Percentiles rank a stretch among this genome's conserved stretches.
Evolutionary conservation across 2,113 vertebrate genomes (phyloP).

Genomic region (Xyliphius kryptos): DNA sequence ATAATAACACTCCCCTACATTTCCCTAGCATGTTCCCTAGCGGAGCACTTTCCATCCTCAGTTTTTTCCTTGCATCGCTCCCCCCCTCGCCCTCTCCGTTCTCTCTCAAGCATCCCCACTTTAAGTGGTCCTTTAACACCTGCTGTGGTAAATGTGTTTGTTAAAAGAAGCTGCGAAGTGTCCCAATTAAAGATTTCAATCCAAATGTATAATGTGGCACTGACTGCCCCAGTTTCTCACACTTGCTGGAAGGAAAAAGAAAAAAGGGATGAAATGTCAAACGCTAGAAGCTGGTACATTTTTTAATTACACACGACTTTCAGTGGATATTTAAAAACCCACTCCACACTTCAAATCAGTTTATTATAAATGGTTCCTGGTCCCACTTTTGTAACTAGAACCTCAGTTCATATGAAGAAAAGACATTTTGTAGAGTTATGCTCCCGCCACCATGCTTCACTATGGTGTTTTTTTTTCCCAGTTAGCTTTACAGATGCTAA

Average conservation of each 20-base stretch:
- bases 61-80: not conserved
- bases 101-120: not conserved
- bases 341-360: no score
- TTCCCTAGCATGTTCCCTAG: no score
- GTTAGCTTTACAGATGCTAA: not conserved
- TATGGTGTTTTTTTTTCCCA: no score
- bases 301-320: no score
- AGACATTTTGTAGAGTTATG: no score
- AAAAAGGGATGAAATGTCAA: not conserved
- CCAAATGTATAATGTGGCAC: not conserved
- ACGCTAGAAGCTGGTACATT: not conserved
- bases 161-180: slow-evolving; percentile 2
- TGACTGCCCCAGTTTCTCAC: slow-evolving; percentile 4
- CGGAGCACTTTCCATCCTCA: not conserved
- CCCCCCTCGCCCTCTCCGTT: not conserved
- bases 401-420: no score
- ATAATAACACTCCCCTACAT: no score
- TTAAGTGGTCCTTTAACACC: not conserved
- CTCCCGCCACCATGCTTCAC: no score
- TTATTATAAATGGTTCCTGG: no score
- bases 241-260: not conserved
- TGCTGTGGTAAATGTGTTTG: not conserved
- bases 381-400: no score
- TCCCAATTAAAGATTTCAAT: not conserved
- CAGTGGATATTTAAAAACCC: no score